Conservation (phyloP, 2,888 invertebrate species). For the Prosopocoilus inquinatus region DNA sequence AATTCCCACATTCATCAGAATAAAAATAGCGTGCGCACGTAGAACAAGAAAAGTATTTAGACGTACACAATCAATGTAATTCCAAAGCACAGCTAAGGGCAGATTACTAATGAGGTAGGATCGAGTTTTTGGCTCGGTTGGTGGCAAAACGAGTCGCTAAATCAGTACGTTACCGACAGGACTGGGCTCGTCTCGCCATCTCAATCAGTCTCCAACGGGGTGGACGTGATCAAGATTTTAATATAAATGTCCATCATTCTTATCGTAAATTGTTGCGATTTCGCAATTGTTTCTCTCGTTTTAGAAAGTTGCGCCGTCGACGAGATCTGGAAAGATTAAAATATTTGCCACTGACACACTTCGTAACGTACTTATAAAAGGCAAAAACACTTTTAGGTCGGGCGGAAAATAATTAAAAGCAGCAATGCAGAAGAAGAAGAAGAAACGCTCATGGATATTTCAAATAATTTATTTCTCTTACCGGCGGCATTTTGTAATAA, state of each 20-base stretch:
- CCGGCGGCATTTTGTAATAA: too few species aligned
- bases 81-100: slow-evolving; percentile 5
- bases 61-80: slow-evolving; percentile 1
- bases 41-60: slow-evolving; percentile 1
- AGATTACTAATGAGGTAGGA: slow-evolving; percentile 19
- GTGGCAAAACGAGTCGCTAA: slow-evolving; percentile 25
- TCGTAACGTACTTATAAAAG: too few species aligned
- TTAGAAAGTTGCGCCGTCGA: slow-evolving; percentile 18
- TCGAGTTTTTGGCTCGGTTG: slow-evolving; percentile 22
- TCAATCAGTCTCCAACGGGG: slow-evolving; percentile 25
- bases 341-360: too few species aligned
- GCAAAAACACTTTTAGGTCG: too few species aligned
- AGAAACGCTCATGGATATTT: too few species aligned
- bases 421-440: too few species aligned
- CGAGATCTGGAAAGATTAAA: neutral
- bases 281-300: slow-evolving; percentile 20
- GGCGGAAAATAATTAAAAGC: too few species aligned
- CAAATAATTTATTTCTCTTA: too few species aligned
- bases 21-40: neutral
- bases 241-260: slow-evolving; percentile 21
- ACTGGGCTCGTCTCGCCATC: slow-evolving; percentile 21
- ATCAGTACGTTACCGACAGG: slow-evolving; percentile 19
- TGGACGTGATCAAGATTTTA: slow-evolving; percentile 24
- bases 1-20: too few species aligned
- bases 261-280: slow-evolving; percentile 21